Conservation (phyloP, 2,888 invertebrate genomes). For the Xestia sexstrigata region DNA sequence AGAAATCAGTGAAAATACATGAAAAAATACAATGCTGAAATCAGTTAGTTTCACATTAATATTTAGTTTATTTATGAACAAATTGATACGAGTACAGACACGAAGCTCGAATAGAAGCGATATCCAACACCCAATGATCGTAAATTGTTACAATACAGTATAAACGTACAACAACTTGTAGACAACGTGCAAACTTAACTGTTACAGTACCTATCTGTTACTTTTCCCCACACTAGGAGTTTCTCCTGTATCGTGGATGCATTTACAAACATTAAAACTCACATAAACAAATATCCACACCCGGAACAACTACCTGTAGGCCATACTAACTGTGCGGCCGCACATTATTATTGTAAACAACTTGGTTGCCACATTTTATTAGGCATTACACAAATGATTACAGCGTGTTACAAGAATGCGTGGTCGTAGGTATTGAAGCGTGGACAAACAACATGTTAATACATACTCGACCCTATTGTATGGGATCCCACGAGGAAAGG, state of each 20-base stretch:
- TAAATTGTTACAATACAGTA: background rate
- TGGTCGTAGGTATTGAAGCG: background rate
- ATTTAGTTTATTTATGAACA: constrained; percentile 47
- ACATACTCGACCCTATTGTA: background rate
- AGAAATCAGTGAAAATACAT: too few species aligned
- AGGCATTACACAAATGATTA: background rate
- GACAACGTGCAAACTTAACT: constrained; percentile 34
- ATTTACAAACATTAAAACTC: background rate
- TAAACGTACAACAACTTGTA: constrained; percentile 30
- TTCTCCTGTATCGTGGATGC: background rate
- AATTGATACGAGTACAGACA: constrained; percentile 56
- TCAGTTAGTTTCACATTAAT: background rate
- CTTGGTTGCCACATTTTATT: constrained; percentile 42
- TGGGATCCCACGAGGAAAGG: background rate
- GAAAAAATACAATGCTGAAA: too few species aligned
- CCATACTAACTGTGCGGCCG: background rate
- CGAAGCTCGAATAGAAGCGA: constrained; percentile 50
- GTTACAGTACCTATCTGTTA: background rate
- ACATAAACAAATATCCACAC: background rate
- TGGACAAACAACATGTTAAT: background rate
- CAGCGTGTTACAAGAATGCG: background rate
- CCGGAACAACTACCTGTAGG: too few species aligned
- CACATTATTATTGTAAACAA: constrained; percentile 8
- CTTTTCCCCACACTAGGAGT: background rate
- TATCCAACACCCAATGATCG: constrained; percentile 8